These are phyloP conservation scores for Whitmania pigra DNA, from an alignment of 1,140 invertebrate species.

Conservation along the genomic window DNA sequence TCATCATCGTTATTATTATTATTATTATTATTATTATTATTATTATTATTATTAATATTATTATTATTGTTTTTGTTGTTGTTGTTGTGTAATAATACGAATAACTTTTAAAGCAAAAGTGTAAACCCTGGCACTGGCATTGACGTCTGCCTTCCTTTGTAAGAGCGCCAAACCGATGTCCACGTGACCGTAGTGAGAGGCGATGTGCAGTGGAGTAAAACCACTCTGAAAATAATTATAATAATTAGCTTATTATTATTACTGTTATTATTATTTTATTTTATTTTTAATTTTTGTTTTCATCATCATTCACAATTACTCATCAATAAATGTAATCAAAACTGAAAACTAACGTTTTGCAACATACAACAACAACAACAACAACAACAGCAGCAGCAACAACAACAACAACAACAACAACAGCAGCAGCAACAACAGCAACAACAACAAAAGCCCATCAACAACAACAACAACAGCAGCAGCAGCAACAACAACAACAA, in stretches of 20 bases:
- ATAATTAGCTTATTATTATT: not conserved
- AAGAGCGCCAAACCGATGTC: conserved; percentile 3
- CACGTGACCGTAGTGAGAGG: conserved; percentile 13
- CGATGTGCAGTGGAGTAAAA: conserved; percentile 16
- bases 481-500: too few species aligned
- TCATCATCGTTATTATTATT: not conserved
- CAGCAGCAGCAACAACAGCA: too few species aligned
- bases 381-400: too few species aligned
- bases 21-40: not conserved
- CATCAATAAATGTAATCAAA: too few species aligned
- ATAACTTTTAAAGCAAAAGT: too few species aligned
- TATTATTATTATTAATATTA: conserved; percentile 7
- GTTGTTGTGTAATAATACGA: too few species aligned
- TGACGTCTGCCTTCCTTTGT: conserved; percentile 7
- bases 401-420: too few species aligned
- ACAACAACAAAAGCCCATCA: not conserved
- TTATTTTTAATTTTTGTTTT: too few species aligned
- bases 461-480: not conserved
- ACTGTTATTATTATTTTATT: too few species aligned
- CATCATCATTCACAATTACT: too few species aligned
- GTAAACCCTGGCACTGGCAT: conserved; percentile 11
- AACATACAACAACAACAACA: too few species aligned
- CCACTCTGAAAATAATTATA: conserved; percentile 17
- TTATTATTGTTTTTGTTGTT: not conserved
- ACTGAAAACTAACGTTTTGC: too few species aligned